Evolutionary conservation across 2,888 invertebrate species (phyloP), one percentile per base, ranked within the genome.

Genomic region (Xestia ashworthii): DNA sequence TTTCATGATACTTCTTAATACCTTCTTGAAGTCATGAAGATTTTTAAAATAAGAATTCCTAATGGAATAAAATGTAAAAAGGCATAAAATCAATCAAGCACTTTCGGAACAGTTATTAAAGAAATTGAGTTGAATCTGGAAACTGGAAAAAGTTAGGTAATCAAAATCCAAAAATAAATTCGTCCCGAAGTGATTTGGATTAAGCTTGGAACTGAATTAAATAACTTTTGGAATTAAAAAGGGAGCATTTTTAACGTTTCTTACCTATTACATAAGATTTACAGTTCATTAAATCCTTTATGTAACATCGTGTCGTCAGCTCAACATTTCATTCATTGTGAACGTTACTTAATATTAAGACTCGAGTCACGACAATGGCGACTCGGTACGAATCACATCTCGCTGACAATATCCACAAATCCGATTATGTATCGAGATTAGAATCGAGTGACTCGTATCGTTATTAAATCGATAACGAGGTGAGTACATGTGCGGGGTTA

Each of bases 381-480:
- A 82, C 65, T 75, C 78, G 55, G 71, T 81, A 83, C 82, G 80
- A 83, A 89, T 89, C 88, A 81, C 86, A 79, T 87, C 87, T 81
- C 89, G 87, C 76, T 89, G 86, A 89, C 89, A 89, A 89, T 88
- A 88, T 86, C 85, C 87, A 87, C 81, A 83, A 89, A 89, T 88
- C 89, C 80, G 89, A 89, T 89, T 89, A 89, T 78, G 76, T 85
- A 83, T 85, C 84, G 84, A 88, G 89, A 88, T 88, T 89, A 88
- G 80, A 85, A 89, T 88, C 89, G 83, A 83, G 60, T 77, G 75
- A 78, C 73, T 88, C 81, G 81, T 83, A 83, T 89, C 88, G 81
- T 83, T 89, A 88, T 88, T 89, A 88, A 88, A 89, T 89, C 83
- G 88, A 88, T 88, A 88, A 88, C 88, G 86, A 88, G 84, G 76